Base-by-base conservation (phyloP, 2,888 invertebrate genomes). In the Nomada goodeniana region DNA sequence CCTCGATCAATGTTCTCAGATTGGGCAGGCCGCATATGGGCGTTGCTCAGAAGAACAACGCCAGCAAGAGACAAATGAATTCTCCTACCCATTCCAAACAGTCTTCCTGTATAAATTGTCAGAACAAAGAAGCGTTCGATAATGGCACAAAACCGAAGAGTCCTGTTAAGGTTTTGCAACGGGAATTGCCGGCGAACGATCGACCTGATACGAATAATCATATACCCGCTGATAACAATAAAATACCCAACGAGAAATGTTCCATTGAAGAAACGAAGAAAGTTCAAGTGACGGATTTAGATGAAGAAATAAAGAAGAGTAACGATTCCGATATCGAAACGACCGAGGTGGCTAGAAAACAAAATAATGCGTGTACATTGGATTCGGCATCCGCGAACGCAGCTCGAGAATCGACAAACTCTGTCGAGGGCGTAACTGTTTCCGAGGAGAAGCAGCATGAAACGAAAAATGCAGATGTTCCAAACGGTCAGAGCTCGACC, bases 91-190 rank as follows among this genome's bases (percentile, higher is more conserved):
- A 90, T 70, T 67, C 83, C 10, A 89, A 89, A 23, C 84, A 76
- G 55, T 50, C 68, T 61, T 80, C 83, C 44, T 81, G 81, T 69
- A 81, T 71, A 23, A 86, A 83, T 52, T 84, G 82, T 50, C 90
- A 87, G 53, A 75, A 72, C 11, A 89, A 88, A 55, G 88, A 91
- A 3, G 64, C 59, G 5, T 55, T 59, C 1, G 89, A 90, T 44
- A 88, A 82, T 63, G 55, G 80, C 13, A n/a, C 74, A 0, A 91
- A 89, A 55, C 85, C 87, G 57, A 91, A 90, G 63, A 90, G 90
- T 74, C 91, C 90, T 2, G 89, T 92, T 1, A 92, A 90, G 67
- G 89, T 88, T 13, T 55, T 88, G 23, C 88, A 89, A 52, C 76
- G 88, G 3, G 88, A 88, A 74, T 52, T 76, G 2, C 57, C 64